These are phyloP conservation scores for Andrena cerasifolii DNA, from an alignment of 1,140 invertebrate species.

Conservation along the genomic window DNA sequence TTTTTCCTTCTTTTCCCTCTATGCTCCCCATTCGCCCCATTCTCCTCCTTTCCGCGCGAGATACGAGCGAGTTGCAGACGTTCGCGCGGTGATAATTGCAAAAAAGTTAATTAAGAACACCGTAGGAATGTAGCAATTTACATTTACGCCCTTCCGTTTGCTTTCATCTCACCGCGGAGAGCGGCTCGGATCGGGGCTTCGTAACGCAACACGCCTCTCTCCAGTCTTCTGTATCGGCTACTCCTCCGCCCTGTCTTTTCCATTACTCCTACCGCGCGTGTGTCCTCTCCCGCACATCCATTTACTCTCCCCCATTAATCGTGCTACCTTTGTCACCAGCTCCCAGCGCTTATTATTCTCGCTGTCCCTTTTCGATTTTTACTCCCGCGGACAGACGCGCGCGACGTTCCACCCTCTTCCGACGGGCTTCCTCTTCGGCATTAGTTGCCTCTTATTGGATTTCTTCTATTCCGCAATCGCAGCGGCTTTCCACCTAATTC, in stretches of 20 bases:
- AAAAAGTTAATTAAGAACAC: constrained; percentile 71
- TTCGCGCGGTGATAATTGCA: constrained; percentile 65
- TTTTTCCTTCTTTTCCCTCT: constrained; percentile 26
- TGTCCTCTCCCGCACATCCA: not conserved
- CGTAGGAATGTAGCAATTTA: constrained; percentile 66
- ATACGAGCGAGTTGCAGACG: constrained; percentile 34
- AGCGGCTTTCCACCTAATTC: not conserved
- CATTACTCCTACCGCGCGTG: not conserved
- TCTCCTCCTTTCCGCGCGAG: constrained; percentile 5
- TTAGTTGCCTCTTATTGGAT: not conserved
- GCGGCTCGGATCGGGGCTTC: constrained; percentile 10
- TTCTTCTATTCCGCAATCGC: not conserved
- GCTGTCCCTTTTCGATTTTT: not conserved
- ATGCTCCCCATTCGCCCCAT: too few relatives aligned
- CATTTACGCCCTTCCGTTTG: constrained; percentile 66
- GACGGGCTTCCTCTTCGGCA: not conserved
- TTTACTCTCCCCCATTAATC: constrained; percentile 29
- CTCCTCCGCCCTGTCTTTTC: not conserved
- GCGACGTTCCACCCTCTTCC: not conserved
- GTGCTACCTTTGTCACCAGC: constrained; percentile 26
- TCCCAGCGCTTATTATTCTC: constrained; percentile 19
- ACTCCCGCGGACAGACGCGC: not conserved
- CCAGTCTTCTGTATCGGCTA: constrained; percentile 34
- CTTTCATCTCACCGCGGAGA: constrained; percentile 43
- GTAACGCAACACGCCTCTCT: not conserved